Base-by-base conservation (phyloP, 2,797 vertebrate species). In the Hippocampus kuda region DNA sequence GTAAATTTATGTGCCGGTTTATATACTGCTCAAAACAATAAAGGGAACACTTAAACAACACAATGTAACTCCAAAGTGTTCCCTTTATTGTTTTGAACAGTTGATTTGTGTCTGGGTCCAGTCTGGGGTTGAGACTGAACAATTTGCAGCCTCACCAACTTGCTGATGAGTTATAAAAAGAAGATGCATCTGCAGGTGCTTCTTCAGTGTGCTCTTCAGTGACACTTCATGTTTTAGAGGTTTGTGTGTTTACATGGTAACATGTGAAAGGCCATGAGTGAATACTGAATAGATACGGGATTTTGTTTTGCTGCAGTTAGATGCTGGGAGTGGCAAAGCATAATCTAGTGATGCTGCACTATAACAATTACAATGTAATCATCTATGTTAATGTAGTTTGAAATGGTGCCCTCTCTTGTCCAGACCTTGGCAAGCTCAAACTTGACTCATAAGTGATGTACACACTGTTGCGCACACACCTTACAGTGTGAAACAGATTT, bases 321-420 rank as follows among this genome's bases (percentile, higher is more conserved):
- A n/a, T 18, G 18, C 9, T 13, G 26, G 26, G 10, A 30, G 26
- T 5, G 59, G 59, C 27, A 20, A 30, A 30, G 27, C 27, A 3
- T 3, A 30, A 18, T 38, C 7, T 1, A 7, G 34, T 15, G 57
- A 30, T 15, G 27, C 27, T 30, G 15, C 4, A 61, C 1, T 34
- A 34, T 9, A 61, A 38, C 57, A 9, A 20, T 60, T 30, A 34
- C 1, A 34, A 30, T 34, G 18, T 10, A 20, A 38, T 20, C 9
- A 38, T 38, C 9, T 12, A 26, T 7, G 11, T 56, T 60, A 57
- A 56, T 72, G 41, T 68, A 64, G 72, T 44, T 79, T 74, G 75
- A 87, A 86, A 85, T 81, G 84, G 79, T 81, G 87, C 84, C 87
- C 87, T 84, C 89, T 83, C 68, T 79, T 73, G 87, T 78, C 67